Conservation (phyloP, 1,140 invertebrate species). For the Drosophila sechellia region DNA sequence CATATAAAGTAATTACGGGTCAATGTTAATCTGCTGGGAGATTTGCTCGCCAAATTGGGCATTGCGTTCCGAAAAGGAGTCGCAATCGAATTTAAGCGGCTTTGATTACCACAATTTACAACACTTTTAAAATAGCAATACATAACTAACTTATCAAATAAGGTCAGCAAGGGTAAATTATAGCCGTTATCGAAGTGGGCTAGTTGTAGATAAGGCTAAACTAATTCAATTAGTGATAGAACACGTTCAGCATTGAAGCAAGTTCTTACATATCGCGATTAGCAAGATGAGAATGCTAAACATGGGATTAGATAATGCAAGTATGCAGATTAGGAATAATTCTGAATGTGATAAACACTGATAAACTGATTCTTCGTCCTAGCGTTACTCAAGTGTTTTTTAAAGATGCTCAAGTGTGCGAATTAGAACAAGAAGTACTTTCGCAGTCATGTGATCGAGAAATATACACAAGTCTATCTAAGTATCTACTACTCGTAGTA, state of each 20-base stretch:
- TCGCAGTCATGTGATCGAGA: constrained; percentile 55
- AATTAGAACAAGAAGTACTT: constrained; percentile 17
- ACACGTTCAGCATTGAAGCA: constrained; percentile 1
- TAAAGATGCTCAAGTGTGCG: constrained; percentile 1
- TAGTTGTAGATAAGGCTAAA: constrained; percentile 20
- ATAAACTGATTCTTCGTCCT: too few species aligned
- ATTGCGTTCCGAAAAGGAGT: constrained; percentile 16
- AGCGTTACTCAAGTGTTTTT: too few species aligned
- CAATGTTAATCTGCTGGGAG: constrained; percentile 33
- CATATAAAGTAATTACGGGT: constrained; percentile 46
- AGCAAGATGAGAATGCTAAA: constrained; percentile 6
- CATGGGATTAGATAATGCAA: constrained; percentile 1
- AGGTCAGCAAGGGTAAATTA: constrained; percentile 3
- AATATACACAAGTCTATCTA: constrained; percentile 53
- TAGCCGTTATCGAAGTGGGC: constrained; percentile 19
- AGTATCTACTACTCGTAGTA: constrained; percentile 41
- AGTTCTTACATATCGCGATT: constrained; percentile 15
- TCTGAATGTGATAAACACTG: too few species aligned
- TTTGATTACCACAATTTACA: not conserved
- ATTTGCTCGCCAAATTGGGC: constrained; percentile 20
- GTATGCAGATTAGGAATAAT: not conserved
- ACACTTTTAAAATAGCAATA: not conserved
- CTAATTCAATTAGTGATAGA: constrained; percentile 26
- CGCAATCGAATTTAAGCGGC: not conserved
- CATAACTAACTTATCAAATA: constrained; percentile 16